Percentiles rank a stretch among this genome's conserved stretches.
phyloP scores from a whole-genome alignment of 2,113 vertebrate genomes.

The Arothron firmamentum region DNA sequence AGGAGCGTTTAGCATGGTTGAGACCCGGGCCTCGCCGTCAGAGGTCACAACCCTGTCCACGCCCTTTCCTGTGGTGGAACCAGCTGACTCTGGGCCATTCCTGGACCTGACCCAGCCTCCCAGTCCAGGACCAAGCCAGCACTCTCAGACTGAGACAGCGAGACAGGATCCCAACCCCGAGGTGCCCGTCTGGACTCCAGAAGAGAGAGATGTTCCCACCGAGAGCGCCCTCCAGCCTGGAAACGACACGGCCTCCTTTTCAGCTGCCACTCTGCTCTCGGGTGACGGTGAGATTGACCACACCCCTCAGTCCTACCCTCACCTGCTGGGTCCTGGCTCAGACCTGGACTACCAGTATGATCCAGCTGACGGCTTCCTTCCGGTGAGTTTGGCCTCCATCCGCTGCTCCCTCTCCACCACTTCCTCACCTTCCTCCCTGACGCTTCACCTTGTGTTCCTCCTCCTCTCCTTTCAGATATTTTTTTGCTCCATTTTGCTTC shows the following conservation, averaged over 20 bases:
- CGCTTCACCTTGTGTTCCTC: conserved; percentile 15
- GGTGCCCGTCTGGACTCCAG: conserved; percentile 69
- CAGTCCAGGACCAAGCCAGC: conserved; percentile 28
- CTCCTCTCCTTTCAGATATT: not conserved
- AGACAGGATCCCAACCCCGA: conserved; percentile 57
- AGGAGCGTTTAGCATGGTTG: conserved; percentile 40
- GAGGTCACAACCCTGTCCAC: conserved; percentile 55
- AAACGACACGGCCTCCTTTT: conserved; percentile 83
- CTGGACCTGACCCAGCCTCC: conserved; percentile 54
- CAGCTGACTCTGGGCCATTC: conserved; percentile 41
- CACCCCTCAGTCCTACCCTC: conserved; percentile 77
- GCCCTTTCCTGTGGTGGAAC: conserved; percentile 56
- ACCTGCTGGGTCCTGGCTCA: conserved; percentile 78
- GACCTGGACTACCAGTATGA: conserved; percentile 90
- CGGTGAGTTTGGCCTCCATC: conserved; percentile 77
- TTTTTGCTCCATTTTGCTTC: not conserved
- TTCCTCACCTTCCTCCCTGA: not conserved
- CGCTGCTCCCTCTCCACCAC: not conserved
- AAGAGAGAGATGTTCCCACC: conserved; percentile 44
- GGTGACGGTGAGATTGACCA: conserved; percentile 88
- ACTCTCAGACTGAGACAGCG: conserved; percentile 21
- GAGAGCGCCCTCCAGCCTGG: conserved; percentile 57
- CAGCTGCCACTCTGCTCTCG: conserved; percentile 86
- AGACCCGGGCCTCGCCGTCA: conserved; percentile 51
- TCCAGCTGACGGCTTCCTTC: conserved; percentile 79